Base-by-base conservation (phyloP, 2,888 invertebrate species). In the Netelia virgata region DNA sequence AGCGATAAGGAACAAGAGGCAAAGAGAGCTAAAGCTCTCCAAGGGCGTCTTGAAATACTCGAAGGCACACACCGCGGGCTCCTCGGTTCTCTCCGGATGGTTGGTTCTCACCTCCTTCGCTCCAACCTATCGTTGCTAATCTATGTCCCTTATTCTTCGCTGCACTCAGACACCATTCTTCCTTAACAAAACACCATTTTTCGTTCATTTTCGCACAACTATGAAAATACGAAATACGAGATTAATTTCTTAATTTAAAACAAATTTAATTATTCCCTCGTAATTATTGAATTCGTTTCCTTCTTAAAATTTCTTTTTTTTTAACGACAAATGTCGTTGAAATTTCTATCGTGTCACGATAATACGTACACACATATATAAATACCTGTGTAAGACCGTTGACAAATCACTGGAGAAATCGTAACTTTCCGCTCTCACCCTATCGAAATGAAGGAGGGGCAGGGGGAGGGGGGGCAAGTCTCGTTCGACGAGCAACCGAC, bases 1-100 rank as follows among this genome's bases (percentile, higher is more conserved):
- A 63, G 80, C 75, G 84, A 79, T 82, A 70, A 73, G 82, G 72
- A 59, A 68, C 79, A 50, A 57, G 75, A 82, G 36, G 63, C 41
- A 18, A 64, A 76, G 68, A 73, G 79, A 69, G 80, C 74, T 82
- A 78, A 82, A 57, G 75, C 82, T 82, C 81, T 81, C 73, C 69
- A 63, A 69, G 81, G 77, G 82, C 64, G 57, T 70, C 80, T 74
- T 73, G 78, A 82, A 82, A 84, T 84, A 83, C 36, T 36, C 59
- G 82, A 74, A 69, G 63, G 77, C 63, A 63, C 63, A 82, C 28
- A 47, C 20, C 59, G 69, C 78, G 79, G 69, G 57, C 18, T 43
- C 72, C 69, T 53, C 43, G 50, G n/a, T 55, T 70, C 77, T 23
- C 82, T 74, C 73, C 59, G 68, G 36, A 36, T 53, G 43, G 66